Base-by-base conservation (phyloP, 2,113 vertebrate species). In the Paraplagusia blochii region DNA sequence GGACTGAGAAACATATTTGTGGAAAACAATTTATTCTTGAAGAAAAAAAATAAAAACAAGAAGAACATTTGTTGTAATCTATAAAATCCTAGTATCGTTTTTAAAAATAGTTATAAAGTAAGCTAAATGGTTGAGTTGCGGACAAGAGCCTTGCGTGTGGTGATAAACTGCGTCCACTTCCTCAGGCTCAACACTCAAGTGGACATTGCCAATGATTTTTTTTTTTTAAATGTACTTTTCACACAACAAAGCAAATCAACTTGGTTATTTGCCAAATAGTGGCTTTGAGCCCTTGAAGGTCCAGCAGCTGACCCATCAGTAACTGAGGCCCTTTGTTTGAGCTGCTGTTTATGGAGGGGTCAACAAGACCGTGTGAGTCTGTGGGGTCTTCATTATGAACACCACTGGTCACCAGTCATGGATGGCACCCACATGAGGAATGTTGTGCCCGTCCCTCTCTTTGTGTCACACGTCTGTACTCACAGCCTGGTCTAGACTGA, bases 351-450 rank as follows among this genome's bases (percentile, higher is more conserved):
- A 38, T 54, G 44, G 57, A 73, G 60, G 53, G 66, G 74, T 74
- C 68, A 59, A 16, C 44, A 44, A 14, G 77, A 64, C 39, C 11
- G 47, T 68, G 82, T 69, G 69, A 79, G 62, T 39, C 43, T 1
- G 57, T 13, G 35, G 63, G 57, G 57, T 46, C 29, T 49, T 75
- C 63, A 58, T 73, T 80, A 79, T 65, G 61, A 67, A 51, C 51
- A 49, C 58, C 33, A 0, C 52, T 10, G 51, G 58, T 66, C 57
- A 56, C 47, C 18, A 12, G 42, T 66, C 29, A 16, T 47, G 36
- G 58, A 45, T 69, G 48, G 45, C 76, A 72, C 56, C 51, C 64
- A 43, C 43, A 66, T 66, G 72, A 79, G 85, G 86, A 85, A 88
- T 84, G 76, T 80, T 60, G 47, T 52, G 58, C 58, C 70, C 38